A percentile compares a stretch with the other conserved stretches of the same genome.
Conservation (phyloP, 53 echinoderm and acorn worm species). For the Temnopleurus reevesii region DNA sequence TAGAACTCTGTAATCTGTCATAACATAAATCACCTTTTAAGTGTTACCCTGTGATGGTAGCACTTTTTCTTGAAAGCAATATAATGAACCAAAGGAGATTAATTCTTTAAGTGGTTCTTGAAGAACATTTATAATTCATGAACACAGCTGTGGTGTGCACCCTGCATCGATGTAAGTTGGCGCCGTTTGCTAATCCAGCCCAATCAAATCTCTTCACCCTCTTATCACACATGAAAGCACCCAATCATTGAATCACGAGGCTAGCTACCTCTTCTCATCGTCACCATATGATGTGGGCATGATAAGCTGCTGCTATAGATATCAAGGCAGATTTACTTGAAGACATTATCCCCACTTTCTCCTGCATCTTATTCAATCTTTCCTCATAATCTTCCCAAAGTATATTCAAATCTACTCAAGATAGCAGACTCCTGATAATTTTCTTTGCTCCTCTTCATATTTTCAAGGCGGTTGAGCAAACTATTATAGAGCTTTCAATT, state of each 20-base stretch:
- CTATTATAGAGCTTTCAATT: too few relatives aligned
- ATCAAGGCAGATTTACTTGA: background rate
- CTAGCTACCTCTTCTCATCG: background rate
- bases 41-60: background rate
- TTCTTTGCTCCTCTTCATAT: too few relatives aligned
- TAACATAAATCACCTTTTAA: too few relatives aligned
- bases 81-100: background rate
- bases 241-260: constrained; percentile 37
- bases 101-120: constrained; percentile 23
- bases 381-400: background rate
- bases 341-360: background rate
- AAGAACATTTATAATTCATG: constrained; percentile 22
- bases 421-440: constrained; percentile 3
- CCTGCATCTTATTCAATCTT: background rate
- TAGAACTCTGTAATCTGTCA: too few relatives aligned
- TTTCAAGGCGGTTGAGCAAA: too few relatives aligned
- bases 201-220: constrained; percentile 39
- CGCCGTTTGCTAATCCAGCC: constrained; percentile 36
- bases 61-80: background rate
- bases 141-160: constrained; percentile 3
- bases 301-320: background rate
- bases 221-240: constrained; percentile 50
- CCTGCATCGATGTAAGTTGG: constrained; percentile 1
- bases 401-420: background rate
- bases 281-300: background rate